Evolutionary conservation across 2,113 vertebrate genomes (phyloP).

Genomic region (Urocynchramus pylzowi): DNA sequence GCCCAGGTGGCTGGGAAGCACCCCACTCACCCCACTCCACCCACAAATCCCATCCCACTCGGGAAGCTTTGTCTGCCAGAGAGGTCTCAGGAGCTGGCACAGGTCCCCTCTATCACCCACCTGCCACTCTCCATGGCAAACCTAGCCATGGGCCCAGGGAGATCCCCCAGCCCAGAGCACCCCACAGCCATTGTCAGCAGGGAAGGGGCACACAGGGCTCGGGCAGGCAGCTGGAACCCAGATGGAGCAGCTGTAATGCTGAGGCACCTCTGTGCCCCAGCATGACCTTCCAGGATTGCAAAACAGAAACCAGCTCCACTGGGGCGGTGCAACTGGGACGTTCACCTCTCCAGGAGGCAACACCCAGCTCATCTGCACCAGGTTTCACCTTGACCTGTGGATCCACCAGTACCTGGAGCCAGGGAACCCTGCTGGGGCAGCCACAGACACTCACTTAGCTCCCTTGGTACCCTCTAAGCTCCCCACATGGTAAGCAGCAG

Average conservation of each 20-base stretch:
- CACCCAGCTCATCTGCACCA: background rate
- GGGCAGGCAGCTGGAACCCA: background rate
- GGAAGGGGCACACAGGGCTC: background rate
- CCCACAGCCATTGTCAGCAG: accelerated
- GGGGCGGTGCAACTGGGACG: accelerated
- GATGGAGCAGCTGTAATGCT: background rate
- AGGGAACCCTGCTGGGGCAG: accelerated
- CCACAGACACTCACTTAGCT: background rate
- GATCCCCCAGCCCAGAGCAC: background rate
- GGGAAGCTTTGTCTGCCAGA: background rate
- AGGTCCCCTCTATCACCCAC: background rate
- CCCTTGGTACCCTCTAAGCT: background rate
- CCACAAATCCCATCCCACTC: background rate
- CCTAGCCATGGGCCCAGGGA: background rate
- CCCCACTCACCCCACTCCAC: background rate
- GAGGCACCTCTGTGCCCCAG: background rate
- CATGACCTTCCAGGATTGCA: background rate
- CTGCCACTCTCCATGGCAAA: background rate
- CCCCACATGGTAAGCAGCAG: background rate
- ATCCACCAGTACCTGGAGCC: background rate
- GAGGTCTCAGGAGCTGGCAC: background rate
- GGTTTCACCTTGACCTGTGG: background rate
- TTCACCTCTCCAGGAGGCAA: background rate
- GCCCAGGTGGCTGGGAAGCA: background rate
- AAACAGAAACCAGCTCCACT: background rate